Percentiles rank a stretch among this genome's conserved stretches.
These are phyloP conservation scores for Drosophila kurseongensis DNA, from an alignment of 1,140 invertebrate species.

Conservation along the genomic window DNA sequence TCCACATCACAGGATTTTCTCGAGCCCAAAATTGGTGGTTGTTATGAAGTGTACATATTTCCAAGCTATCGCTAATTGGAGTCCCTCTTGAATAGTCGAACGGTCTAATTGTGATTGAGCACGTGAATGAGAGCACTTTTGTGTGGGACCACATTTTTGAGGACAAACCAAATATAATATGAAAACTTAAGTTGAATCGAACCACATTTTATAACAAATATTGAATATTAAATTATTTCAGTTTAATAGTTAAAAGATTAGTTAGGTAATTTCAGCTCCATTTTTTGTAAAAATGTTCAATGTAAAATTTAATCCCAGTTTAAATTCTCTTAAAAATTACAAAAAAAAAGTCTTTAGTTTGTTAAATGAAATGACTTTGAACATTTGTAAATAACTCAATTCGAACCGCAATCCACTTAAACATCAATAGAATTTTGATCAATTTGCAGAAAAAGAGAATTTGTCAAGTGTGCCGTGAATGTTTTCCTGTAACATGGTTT, in stretches of 20 bases:
- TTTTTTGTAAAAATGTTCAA: too few relatives aligned
- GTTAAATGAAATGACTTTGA: neutral
- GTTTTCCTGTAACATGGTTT: constrained; percentile 1
- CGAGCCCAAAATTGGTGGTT: constrained; percentile 46
- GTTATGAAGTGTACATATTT: constrained; percentile 17
- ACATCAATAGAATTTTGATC: constrained; percentile 6
- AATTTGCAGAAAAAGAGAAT: neutral
- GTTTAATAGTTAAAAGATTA: too few relatives aligned
- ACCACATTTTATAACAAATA: neutral
- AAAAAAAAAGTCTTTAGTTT: too few relatives aligned
- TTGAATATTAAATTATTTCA: too few relatives aligned
- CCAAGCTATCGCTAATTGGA: constrained; percentile 23
- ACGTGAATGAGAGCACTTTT: constrained; percentile 6
- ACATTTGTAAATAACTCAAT: neutral
- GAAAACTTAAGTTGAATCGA: neutral
- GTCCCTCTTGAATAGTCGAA: constrained; percentile 13
- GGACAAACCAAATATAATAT: neutral
- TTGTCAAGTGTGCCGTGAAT: constrained; percentile 3
- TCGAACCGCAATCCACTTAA: neutral
- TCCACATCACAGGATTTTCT: constrained; percentile 49
- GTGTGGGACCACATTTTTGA: neutral
- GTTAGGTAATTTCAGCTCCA: too few relatives aligned
- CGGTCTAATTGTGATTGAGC: constrained; percentile 17
- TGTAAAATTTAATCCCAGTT: too few relatives aligned
- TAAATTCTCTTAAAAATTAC: too few relatives aligned